Conservation (phyloP, 2,113 vertebrate species). For the Neotoma lepida region DNA sequence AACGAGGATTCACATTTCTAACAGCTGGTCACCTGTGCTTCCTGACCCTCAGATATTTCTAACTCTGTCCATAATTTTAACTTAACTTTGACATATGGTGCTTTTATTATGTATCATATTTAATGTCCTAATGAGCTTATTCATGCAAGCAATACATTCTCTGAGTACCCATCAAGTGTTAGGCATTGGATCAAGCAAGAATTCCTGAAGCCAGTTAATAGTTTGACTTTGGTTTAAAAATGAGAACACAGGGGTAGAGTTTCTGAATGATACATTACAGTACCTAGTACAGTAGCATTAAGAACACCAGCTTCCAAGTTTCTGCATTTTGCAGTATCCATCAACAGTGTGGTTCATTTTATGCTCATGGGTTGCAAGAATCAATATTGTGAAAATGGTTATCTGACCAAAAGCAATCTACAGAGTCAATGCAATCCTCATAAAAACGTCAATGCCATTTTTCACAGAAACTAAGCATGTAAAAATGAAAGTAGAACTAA, state of each 20-base stretch:
- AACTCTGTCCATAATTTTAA: background rate
- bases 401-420: background rate
- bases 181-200: background rate
- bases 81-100: background rate
- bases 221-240: slow-evolving; percentile 31
- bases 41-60: background rate
- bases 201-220: background rate
- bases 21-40: background rate
- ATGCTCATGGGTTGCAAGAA: background rate
- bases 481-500: background rate
- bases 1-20: background rate
- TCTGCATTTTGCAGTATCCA: background rate
- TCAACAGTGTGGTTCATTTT: background rate
- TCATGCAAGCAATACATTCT: background rate
- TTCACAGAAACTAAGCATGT: background rate
- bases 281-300: background rate
- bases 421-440: background rate
- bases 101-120: background rate
- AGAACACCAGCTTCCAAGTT: background rate
- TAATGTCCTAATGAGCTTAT: background rate
- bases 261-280: background rate
- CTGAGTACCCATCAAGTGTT: background rate
- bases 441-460: background rate
- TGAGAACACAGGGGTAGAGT: background rate
- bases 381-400: background rate